Evolutionary conservation across 1,140 invertebrate species (phyloP), one percentile per base, ranked within the genome.

Genomic region (Pollicipes pollicipes): DNA sequence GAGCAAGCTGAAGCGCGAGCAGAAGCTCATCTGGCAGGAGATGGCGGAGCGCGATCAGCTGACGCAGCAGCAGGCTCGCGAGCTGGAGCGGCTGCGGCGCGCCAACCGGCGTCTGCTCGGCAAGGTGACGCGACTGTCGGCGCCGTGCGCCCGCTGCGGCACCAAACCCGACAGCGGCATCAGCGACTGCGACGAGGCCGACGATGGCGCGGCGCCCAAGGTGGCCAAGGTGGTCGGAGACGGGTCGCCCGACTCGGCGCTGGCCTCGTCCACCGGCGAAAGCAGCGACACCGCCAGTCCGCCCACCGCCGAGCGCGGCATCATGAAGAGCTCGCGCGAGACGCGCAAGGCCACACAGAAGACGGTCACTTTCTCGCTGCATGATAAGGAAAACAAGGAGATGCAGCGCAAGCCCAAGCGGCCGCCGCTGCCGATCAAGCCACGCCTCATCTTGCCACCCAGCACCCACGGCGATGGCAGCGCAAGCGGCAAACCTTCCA

Each of bases 141-240:
- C 27, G 4, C 64, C 64, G n/a, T 66, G 64, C 17, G 64, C 64
- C 28, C 64, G n/a, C 28, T 66, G 64, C 64, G 64, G 64, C n/a
- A 66, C 64, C 64, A 66, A 66, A 24, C 64, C 64, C 10, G 64
- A 66, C 64, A 66, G 64, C 28, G 64, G 64, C 64, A 66, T 66
- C 64, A 66, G 64, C 28, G 64, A 66, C 64, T 66, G 64, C 64
- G 64, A 66, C 64, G 64, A 66, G n/a, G 6, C 27, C 17, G 64
- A 6, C 64, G 64, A 29, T 4, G 37, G 37, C 37, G 10, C 24
- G 45, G 45, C 45, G 45, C 45, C 45, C 45, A 58, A 58, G 21
- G 13, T 21, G 45, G 45, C 45, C 45, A 58, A 58, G 45, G 24
- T 21, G 6, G 45, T n/a, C n/a, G n/a, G n/a, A n/a, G n/a, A 21